Percentiles rank a stretch among this genome's conserved stretches.
phyloP scores from a whole-genome alignment of 2,888 invertebrate genomes.

The Amphipyra berbera region DNA sequence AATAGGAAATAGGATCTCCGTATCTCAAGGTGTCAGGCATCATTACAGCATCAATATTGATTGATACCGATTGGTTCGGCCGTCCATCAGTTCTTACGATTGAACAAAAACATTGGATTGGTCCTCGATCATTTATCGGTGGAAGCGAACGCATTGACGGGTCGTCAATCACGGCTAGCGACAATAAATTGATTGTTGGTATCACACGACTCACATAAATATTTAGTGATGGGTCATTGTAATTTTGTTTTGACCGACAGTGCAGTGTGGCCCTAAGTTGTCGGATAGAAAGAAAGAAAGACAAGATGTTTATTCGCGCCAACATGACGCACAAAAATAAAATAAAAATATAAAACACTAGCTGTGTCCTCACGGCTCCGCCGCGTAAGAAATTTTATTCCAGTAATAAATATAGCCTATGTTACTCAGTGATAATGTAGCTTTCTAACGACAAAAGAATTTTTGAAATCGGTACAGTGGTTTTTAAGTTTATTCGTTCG shows the following conservation, averaged over 20 bases:
- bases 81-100: slow-evolving; percentile 51
- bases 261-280: not conserved
- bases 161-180: slow-evolving; percentile 51
- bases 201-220: slow-evolving; percentile 34
- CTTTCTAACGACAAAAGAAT: too few relatives aligned
- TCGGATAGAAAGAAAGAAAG: too few relatives aligned
- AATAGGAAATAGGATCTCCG: slow-evolving; percentile 16
- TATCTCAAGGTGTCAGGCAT: slow-evolving; percentile 36
- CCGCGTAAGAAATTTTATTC: too few relatives aligned
- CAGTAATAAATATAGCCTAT: too few relatives aligned
- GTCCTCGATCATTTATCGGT: slow-evolving; percentile 56
- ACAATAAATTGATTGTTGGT: slow-evolving; percentile 53
- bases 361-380: too few relatives aligned
- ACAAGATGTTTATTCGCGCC: too few relatives aligned
- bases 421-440: too few relatives aligned
- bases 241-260: slow-evolving; percentile 12
- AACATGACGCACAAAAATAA: too few relatives aligned
- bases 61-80: slow-evolving; percentile 42
- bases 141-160: slow-evolving; percentile 43
- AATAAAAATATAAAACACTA: too few relatives aligned
- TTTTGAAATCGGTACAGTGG: too few relatives aligned
- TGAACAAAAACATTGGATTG: slow-evolving; percentile 57
- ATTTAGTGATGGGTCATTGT: slow-evolving; percentile 32
- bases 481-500: too few relatives aligned
- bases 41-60: slow-evolving; percentile 45